Conservation (phyloP, 1,140 invertebrate species). For the Zaprionus davidi region DNA sequence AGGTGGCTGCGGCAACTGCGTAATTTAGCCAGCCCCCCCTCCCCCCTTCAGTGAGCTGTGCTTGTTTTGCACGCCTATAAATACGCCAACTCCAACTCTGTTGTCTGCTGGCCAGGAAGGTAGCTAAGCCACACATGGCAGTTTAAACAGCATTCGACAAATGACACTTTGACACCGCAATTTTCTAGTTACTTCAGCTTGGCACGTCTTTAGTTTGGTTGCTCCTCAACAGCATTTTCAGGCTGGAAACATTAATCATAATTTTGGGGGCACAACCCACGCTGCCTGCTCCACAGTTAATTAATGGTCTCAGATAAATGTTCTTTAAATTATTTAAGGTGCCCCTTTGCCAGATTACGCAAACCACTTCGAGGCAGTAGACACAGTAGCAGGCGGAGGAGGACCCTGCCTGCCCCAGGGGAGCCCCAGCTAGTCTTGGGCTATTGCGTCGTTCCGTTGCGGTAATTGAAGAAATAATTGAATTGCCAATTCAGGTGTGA, state of each 20-base stretch:
- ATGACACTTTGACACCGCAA: slow-evolving; percentile 49
- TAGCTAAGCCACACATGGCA: slow-evolving; percentile 22
- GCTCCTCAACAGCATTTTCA: not conserved
- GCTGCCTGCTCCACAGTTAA: not conserved
- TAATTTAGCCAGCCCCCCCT: slow-evolving; percentile 3
- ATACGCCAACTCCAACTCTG: slow-evolving; percentile 42
- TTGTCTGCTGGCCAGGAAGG: not conserved
- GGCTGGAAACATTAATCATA: slow-evolving; percentile 39
- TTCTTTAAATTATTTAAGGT: slow-evolving; percentile 6
- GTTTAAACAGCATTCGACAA: slow-evolving; percentile 40
- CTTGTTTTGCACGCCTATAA: slow-evolving; percentile 47
- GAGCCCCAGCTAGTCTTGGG: not conserved
- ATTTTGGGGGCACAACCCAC: slow-evolving; percentile 8
- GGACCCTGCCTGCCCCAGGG: not conserved
- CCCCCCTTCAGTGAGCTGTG: too few relatives aligned
- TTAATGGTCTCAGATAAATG: slow-evolving; percentile 10
- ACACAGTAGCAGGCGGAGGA: too few relatives aligned
- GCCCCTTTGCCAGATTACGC: slow-evolving; percentile 9
- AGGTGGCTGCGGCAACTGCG: slow-evolving; percentile 50
- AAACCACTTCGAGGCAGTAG: not conserved
- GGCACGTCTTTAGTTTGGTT: slow-evolving; percentile 43
- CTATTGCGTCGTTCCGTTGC: slow-evolving; percentile 14
- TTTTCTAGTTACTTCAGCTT: slow-evolving; percentile 52
- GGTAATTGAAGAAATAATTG: slow-evolving; percentile 70
- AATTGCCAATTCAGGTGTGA: slow-evolving; percentile 62